Base-by-base conservation (phyloP, 2,797 vertebrate species). In the Etheostoma perlongum region DNA sequence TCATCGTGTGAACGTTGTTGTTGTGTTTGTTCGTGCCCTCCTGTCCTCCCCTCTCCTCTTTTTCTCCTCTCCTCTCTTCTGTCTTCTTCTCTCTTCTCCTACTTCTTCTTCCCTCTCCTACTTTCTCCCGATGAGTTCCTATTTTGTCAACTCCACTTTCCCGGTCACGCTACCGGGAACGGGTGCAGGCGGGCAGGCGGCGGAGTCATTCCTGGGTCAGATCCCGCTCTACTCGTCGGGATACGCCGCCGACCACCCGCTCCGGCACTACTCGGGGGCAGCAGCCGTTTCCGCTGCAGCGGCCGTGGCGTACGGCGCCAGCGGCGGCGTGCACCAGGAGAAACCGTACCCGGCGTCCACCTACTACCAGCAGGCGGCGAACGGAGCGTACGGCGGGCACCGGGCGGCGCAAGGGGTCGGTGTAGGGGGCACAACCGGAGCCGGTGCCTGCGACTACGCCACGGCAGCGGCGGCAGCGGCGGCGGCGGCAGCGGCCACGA, bases 141-240 rank as follows among this genome's bases (percentile, higher is more conserved):
- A 99, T 97, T 99, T 99, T 95, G 97, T 99, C 94, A 99, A 98
- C 96, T 98, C 98, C 93, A 97, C 97, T 95, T 99, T 99, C 95
- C 97, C 97, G 93, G 97, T 99, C 93, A 97, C 97, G 95, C 94
- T 99, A 94, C 95, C 97, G 89, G 92, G 91, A 46, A 55, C 91
- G 70, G 88, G 82, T 18, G 89, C 89, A 86, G 96, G 96, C 87
- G 97, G 96, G 89, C 98, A 98, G 92, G 75, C 90, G 46, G 80
- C 88, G 53, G 97, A 99, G 90, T 97, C 98, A 68, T 99, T 99
- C 92, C 93, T 99, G 94, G 98, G 97, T 91, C 98, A 99, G 95
- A 96, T 99, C 85, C 97, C 98, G 91, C 95, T 99, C 40, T 99
- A 99, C 88, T 97, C 97, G 78, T 97, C 98, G 74, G 97, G 97